A percentile compares a stretch with the other conserved stretches of the same genome.
These are phyloP conservation scores for Ramazzottius varieornatus DNA, from an alignment of 2,888 invertebrate genomes.

Conservation along the genomic window DNA sequence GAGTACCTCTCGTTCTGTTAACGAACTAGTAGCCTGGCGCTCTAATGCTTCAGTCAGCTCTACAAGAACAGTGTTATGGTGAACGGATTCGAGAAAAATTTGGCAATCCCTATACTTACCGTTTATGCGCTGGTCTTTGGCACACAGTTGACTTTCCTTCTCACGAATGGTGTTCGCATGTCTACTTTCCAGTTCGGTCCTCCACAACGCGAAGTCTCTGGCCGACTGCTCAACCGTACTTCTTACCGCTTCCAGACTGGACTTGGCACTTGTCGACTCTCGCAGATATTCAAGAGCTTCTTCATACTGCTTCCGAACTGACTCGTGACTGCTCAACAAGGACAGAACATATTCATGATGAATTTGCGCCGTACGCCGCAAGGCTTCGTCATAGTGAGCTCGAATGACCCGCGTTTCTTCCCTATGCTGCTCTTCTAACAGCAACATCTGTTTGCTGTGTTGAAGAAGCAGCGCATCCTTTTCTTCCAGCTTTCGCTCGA, in stretches of 20 bases:
- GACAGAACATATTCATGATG: neutral
- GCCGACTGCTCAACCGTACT: slow-evolving; percentile 1
- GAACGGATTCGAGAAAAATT: no score
- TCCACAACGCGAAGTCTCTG: neutral
- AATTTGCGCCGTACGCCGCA: neutral
- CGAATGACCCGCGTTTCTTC: neutral
- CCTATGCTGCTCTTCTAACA: neutral
- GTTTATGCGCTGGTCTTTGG: neutral
- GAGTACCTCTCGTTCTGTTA: neutral
- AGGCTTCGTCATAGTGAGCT: neutral
- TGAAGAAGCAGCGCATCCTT: neutral
- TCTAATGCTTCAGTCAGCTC: neutral
- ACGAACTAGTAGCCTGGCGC: neutral
- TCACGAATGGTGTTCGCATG: neutral
- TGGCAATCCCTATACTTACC: neutral
- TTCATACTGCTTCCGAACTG: neutral
- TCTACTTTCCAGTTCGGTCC: neutral
- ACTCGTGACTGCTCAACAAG: neutral
- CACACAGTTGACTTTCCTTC: neutral
- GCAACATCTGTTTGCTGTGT: neutral
- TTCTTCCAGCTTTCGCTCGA: neutral
- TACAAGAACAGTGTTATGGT: neutral
- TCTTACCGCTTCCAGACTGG: neutral
- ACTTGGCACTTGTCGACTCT: neutral
- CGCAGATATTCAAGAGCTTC: neutral